Conservation (phyloP, 2,797 vertebrate genomes). For the Oreortyx pictus region DNA sequence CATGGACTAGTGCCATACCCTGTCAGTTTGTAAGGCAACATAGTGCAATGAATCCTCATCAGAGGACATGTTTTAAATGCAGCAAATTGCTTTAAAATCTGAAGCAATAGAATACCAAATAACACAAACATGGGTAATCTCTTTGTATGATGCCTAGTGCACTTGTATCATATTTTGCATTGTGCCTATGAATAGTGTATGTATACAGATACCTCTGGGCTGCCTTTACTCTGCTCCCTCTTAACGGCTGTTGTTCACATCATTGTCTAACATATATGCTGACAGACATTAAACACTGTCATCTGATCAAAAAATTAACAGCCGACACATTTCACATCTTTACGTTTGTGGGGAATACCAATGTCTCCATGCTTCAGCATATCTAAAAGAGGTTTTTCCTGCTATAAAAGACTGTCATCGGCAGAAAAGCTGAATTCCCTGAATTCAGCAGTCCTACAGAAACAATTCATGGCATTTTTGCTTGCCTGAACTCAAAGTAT, state of each 20-base stretch:
- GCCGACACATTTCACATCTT: not conserved
- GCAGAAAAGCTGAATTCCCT: not conserved
- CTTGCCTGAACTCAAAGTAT: not conserved
- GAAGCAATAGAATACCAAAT: not conserved
- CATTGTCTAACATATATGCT: not conserved
- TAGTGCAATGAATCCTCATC: rapidly evolving
- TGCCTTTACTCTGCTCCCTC: not conserved
- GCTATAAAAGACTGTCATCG: not conserved
- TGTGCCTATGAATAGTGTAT: not conserved
- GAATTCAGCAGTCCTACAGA: not conserved
- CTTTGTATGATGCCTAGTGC: not conserved
- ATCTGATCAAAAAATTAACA: not conserved
- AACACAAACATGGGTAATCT: not conserved
- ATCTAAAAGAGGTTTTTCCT: not conserved
- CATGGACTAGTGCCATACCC: not conserved
- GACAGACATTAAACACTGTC: conserved; percentile 9
- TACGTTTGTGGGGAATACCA: not conserved
- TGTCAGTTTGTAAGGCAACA: not conserved
- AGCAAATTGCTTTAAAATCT: not conserved
- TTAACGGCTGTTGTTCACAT: not conserved
- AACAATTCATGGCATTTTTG: not conserved
- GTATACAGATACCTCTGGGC: not conserved
- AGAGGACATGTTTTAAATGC: not conserved
- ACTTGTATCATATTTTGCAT: rapidly evolving
- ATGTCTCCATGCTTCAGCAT: not conserved